Conservation (phyloP, 2,888 invertebrate species). For the Pammene aurita region DNA sequence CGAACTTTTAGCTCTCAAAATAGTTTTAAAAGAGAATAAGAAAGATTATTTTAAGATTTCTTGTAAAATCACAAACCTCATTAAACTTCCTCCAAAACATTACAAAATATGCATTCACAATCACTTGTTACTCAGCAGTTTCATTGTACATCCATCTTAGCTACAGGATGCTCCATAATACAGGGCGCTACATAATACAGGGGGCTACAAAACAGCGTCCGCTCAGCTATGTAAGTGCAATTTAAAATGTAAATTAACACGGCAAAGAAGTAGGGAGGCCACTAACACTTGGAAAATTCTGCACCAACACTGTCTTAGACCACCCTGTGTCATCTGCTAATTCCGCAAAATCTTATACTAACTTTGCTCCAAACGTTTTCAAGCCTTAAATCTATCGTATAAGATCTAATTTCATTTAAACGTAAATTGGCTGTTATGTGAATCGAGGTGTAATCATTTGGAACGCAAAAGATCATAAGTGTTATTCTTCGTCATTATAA, state of each 20-base stretch:
- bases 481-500: slow-evolving; percentile 44
- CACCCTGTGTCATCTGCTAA: slow-evolving; percentile 53
- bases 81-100: slow-evolving; percentile 1
- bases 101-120: slow-evolving; percentile 31
- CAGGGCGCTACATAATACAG: slow-evolving; percentile 48
- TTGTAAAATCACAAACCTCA: neutral
- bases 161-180: neutral
- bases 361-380: slow-evolving; percentile 28
- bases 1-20: no score
- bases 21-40: no score
- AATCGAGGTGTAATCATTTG: slow-evolving; percentile 8
- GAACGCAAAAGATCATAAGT: slow-evolving; percentile 49
- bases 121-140: slow-evolving; percentile 33
- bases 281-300: slow-evolving; percentile 64
- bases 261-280: slow-evolving; percentile 78
- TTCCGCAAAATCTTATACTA: slow-evolving; percentile 26
- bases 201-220: slow-evolving; percentile 64
- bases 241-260: slow-evolving; percentile 85
- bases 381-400: neutral
- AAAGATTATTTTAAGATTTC: no score
- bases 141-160: slow-evolving; percentile 45
- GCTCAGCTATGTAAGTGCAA: slow-evolving; percentile 82
- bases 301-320: slow-evolving; percentile 72
- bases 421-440: slow-evolving; percentile 7
- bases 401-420: slow-evolving; percentile 35